Evolutionary conservation across 2,113 vertebrate species (phyloP).

Genomic region (Eretmochelys imbricata): DNA sequence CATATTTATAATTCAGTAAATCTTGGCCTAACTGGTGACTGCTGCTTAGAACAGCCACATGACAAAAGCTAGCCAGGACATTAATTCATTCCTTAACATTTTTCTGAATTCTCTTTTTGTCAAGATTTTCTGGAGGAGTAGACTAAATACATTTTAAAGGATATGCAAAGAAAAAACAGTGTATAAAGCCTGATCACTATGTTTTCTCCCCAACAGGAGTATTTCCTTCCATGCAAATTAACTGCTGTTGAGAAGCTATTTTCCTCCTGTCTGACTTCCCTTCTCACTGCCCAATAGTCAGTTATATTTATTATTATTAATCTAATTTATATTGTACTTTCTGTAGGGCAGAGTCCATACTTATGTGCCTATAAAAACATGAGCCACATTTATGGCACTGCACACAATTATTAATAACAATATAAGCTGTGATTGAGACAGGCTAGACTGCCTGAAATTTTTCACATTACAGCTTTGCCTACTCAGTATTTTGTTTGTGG

Average conservation of each 20-base stretch:
- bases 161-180: not conserved
- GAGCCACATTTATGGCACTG: not conserved
- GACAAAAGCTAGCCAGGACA: not conserved
- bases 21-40: not conserved
- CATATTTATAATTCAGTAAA: not conserved
- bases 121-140: not conserved
- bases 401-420: not conserved
- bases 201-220: not conserved
- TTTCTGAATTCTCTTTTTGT: conserved; percentile 5
- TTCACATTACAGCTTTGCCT: conserved; percentile 2
- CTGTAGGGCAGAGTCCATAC: not conserved
- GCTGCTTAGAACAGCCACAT: not conserved
- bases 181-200: not conserved
- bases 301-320: not conserved
- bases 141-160: not conserved
- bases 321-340: not conserved
- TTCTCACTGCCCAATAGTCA: not conserved
- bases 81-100: not conserved
- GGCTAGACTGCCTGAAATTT: not conserved
- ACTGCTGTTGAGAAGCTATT: not conserved
- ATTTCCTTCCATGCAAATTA: too few species aligned
- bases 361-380: not conserved
- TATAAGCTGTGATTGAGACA: not conserved
- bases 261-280: conserved; percentile 28
- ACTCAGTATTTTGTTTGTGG: not conserved